Conservation (phyloP, 2,888 invertebrate genomes). For the Idaea biselata region DNA sequence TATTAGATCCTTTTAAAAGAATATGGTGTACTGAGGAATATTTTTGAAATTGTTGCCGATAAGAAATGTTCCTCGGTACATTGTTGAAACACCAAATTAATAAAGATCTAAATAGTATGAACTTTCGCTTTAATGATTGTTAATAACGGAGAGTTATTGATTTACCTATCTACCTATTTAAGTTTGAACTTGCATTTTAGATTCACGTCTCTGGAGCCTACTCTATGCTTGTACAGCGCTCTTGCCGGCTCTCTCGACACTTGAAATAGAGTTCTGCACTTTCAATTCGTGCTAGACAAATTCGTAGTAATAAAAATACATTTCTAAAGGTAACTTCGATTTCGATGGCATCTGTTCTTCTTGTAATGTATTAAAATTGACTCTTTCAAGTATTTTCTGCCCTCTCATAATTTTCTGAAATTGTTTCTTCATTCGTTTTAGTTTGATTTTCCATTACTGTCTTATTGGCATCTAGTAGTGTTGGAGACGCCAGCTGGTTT, state of each 20-base stretch:
- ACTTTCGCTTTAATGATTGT: conserved; percentile 58
- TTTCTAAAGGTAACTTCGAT: conserved; percentile 41
- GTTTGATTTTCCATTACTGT: conserved; percentile 34
- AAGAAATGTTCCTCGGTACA: conserved; percentile 68
- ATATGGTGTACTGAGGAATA: conserved; percentile 61
- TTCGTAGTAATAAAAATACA: conserved; percentile 40
- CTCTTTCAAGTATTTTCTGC: conserved; percentile 34
- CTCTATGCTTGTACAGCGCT: conserved; percentile 55
- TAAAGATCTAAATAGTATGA: conserved; percentile 63
- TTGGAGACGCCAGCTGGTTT: conserved; percentile 33
- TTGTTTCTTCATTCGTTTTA: conserved; percentile 30
- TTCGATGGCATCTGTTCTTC: conserved; percentile 52
- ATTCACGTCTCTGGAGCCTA: conserved; percentile 50
- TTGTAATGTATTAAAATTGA: conserved; percentile 75
- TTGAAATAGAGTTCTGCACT: conserved; percentile 65
- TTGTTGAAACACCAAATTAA: conserved; percentile 57
- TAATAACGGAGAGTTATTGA: conserved; percentile 53
- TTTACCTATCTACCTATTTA: conserved; percentile 52
- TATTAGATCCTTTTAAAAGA: conserved; percentile 44
- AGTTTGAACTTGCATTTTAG: conserved; percentile 62
- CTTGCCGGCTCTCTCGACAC: conserved; percentile 54
- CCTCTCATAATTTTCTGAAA: conserved; percentile 34
- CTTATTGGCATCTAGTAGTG: conserved; percentile 39
- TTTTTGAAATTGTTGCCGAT: conserved; percentile 42
- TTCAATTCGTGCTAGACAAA: conserved; percentile 51